Conservation (phyloP, 2,888 invertebrate species). For the Eupithecia insigniata region DNA sequence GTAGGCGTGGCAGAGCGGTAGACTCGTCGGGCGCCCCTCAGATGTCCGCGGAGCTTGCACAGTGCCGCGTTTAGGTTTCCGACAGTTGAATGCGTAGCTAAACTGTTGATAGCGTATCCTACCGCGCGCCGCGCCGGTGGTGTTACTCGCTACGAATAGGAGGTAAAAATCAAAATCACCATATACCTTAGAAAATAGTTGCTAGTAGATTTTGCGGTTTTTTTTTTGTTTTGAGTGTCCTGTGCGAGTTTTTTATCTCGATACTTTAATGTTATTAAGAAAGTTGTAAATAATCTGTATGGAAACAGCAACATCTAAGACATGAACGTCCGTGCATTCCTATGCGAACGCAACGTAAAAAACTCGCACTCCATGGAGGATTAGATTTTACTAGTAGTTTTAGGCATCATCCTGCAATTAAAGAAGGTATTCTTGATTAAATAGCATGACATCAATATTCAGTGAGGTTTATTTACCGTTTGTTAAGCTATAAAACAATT, state of each 20-base stretch:
- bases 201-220: constrained; percentile 1
- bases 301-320: not conserved
- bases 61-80: constrained; percentile 74
- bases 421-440: not conserved
- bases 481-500: not conserved
- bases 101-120: constrained; percentile 70
- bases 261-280: not conserved
- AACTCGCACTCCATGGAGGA: not conserved
- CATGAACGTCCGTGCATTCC: not conserved
- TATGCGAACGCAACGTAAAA: not conserved
- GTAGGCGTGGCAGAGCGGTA: constrained; percentile 71
- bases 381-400: not conserved
- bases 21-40: constrained; percentile 61
- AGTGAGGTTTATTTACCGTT: not conserved
- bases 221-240: not conserved
- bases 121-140: constrained; percentile 76
- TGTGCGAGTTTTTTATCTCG: not conserved
- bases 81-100: constrained; percentile 81
- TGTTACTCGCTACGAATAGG: constrained; percentile 68
- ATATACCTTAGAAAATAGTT: constrained; percentile 32
- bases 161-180: constrained; percentile 70
- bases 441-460: constrained; percentile 2
- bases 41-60: constrained; percentile 68
- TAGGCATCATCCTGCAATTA: not conserved
- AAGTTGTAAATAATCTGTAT: no score